Conservation (phyloP, 2,888 invertebrate species). For the Pterobdella sp. region DNA sequence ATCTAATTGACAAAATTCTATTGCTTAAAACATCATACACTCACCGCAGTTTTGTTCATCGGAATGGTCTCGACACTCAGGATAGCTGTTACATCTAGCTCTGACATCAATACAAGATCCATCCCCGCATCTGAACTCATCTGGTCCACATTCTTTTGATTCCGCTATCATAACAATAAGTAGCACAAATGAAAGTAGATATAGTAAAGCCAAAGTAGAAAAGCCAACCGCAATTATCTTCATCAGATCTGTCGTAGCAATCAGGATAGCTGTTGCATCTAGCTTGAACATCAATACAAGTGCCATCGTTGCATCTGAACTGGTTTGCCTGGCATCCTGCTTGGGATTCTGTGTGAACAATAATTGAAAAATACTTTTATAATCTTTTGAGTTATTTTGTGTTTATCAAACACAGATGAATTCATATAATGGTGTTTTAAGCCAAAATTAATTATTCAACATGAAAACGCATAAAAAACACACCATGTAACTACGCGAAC, state of each 20-base stretch:
- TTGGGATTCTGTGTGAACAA: background rate
- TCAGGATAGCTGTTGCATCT: too few species aligned
- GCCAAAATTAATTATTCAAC: too few species aligned
- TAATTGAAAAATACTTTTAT: too few species aligned
- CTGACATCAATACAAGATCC: constrained; percentile 68
- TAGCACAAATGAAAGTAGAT: constrained; percentile 7
- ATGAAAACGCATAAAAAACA: background rate
- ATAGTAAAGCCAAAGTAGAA: too few species aligned
- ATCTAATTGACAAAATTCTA: background rate
- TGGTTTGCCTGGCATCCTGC: constrained; percentile 26
- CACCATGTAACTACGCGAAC: constrained; percentile 30
- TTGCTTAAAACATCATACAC: too few species aligned
- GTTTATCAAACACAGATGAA: too few species aligned
- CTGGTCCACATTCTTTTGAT: constrained; percentile 27
- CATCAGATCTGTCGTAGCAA: too few species aligned
- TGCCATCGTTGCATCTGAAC: constrained; percentile 35
- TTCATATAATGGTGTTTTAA: too few species aligned
- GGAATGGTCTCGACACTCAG: constrained; percentile 50
- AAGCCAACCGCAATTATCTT: too few species aligned
- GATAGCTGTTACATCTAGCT: constrained; percentile 56
- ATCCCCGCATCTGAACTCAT: constrained; percentile 51
- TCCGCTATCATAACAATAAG: background rate
- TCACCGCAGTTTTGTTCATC: constrained; percentile 49
- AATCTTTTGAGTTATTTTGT: too few species aligned
- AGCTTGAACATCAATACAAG: too few species aligned